These are phyloP conservation scores for Drosophila tripunctata DNA, from an alignment of 2,888 invertebrate species.

Conservation along the genomic window DNA sequence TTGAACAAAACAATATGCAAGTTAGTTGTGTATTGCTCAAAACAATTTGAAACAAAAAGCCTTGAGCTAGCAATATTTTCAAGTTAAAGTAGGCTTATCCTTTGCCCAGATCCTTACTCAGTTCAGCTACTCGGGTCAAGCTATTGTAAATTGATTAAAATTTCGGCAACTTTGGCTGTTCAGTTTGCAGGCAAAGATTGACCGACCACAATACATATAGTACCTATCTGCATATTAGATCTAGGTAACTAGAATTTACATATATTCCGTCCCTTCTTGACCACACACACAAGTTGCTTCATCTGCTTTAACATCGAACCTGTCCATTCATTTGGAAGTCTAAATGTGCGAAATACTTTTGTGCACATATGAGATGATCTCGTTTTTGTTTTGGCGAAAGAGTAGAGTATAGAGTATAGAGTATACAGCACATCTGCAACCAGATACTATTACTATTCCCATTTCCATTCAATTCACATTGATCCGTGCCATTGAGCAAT, in stretches of 20 bases:
- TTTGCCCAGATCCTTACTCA: slow-evolving; percentile 33
- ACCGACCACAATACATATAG: slow-evolving; percentile 14
- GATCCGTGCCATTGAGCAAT: slow-evolving; percentile 75
- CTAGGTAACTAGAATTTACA: slow-evolving; percentile 38
- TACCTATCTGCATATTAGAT: slow-evolving; percentile 61
- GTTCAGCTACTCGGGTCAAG: slow-evolving; percentile 17
- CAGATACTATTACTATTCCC: too few relatives aligned
- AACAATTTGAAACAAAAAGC: slow-evolving; percentile 40
- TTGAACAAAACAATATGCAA: slow-evolving; percentile 63
- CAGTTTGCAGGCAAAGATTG: slow-evolving; percentile 56
- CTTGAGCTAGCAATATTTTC: slow-evolving; percentile 71
- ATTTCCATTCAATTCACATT: slow-evolving; percentile 49
- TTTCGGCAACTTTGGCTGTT: slow-evolving; percentile 63
- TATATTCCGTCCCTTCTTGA: slow-evolving; percentile 26
- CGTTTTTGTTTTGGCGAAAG: slow-evolving; percentile 69
- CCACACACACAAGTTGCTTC: slow-evolving; percentile 52
- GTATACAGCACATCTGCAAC: slow-evolving; percentile 35
- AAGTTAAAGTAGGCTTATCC: slow-evolving; percentile 79
- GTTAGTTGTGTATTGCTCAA: slow-evolving; percentile 58
- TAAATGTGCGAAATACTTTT: slow-evolving; percentile 76
- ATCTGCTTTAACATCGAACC: slow-evolving; percentile 12
- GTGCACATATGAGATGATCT: slow-evolving; percentile 73
- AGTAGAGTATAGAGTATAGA: slow-evolving; percentile 37
- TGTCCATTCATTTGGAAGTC: slow-evolving; percentile 70
- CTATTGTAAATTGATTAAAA: slow-evolving; percentile 72